phyloP scores from a whole-genome alignment of 2,113 vertebrate species.

The Menura novaehollandiae region DNA sequence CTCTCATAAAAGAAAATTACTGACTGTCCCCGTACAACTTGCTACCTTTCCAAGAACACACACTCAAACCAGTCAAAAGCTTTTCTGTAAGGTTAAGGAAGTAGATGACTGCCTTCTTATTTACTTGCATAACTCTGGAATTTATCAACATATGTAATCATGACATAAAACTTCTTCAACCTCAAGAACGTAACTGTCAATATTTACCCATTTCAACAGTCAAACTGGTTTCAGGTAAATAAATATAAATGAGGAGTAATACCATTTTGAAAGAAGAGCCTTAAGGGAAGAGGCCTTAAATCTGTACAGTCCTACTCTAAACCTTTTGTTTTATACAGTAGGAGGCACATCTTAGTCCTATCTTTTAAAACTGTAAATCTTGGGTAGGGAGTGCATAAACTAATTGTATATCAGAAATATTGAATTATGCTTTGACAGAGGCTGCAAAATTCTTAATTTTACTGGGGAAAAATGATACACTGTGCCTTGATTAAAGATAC shows the following conservation, averaged over 20 bases:
- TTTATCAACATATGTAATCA: background rate
- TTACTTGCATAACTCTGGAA: background rate
- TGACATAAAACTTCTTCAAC: background rate
- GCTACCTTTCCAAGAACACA: background rate
- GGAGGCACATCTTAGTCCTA: background rate
- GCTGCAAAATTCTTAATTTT: background rate
- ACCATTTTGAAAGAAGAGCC: background rate
- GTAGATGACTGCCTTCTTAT: background rate
- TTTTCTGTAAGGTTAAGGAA: background rate
- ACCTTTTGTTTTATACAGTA: background rate
- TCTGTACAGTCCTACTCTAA: background rate
- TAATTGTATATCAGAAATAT: background rate
- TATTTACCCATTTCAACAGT: background rate
- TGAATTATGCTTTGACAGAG: background rate
- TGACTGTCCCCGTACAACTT: background rate
- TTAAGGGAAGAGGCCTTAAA: background rate
- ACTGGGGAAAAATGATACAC: rapidly evolving
- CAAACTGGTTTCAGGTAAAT: background rate
- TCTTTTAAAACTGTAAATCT: background rate
- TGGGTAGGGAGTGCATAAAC: background rate
- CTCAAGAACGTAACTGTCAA: background rate
- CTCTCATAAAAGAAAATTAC: background rate
- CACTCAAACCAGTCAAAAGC: background rate
- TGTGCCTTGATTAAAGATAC: background rate
- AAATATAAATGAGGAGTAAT: background rate